phyloP scores from a whole-genome alignment of 2,797 vertebrate species.

The Anabacerthia variegaticeps region DNA sequence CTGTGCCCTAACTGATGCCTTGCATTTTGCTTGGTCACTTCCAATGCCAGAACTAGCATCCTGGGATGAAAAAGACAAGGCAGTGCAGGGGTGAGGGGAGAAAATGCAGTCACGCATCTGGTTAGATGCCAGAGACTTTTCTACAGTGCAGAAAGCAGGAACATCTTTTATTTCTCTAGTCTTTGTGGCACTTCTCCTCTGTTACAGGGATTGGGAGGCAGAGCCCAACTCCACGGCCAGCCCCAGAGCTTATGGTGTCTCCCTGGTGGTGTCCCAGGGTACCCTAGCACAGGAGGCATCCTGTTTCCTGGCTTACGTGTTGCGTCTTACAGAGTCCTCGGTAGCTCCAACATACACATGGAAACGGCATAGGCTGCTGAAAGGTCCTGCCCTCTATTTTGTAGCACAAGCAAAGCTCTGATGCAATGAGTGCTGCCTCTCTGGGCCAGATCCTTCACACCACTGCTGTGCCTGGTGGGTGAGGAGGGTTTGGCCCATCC shows the following conservation, averaged over 20 bases:
- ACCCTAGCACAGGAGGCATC: neutral
- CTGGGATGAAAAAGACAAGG: neutral
- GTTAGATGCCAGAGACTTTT: neutral
- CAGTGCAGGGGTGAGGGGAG: neutral
- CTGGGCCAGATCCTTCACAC: neutral
- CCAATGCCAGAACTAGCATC: accelerated
- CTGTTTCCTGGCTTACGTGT: neutral
- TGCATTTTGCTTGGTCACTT: neutral
- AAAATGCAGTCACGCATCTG: neutral
- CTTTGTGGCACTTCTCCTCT: neutral
- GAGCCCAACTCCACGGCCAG: neutral
- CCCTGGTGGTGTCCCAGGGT: accelerated
- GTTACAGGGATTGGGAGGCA: neutral
- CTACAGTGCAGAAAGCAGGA: neutral
- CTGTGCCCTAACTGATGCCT: neutral
- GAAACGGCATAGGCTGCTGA: neutral
- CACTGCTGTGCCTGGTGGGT: accelerated
- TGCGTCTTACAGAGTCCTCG: neutral
- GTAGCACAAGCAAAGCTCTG: neutral
- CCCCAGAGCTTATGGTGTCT: neutral
- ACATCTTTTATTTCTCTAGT: neutral
- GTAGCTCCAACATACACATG: neutral
- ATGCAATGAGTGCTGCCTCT: neutral
- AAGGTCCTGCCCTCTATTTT: neutral
- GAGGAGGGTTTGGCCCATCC: neutral